These are phyloP conservation scores for Eretmocerus hayati DNA, from an alignment of 2,888 invertebrate genomes.

Conservation along the genomic window DNA sequence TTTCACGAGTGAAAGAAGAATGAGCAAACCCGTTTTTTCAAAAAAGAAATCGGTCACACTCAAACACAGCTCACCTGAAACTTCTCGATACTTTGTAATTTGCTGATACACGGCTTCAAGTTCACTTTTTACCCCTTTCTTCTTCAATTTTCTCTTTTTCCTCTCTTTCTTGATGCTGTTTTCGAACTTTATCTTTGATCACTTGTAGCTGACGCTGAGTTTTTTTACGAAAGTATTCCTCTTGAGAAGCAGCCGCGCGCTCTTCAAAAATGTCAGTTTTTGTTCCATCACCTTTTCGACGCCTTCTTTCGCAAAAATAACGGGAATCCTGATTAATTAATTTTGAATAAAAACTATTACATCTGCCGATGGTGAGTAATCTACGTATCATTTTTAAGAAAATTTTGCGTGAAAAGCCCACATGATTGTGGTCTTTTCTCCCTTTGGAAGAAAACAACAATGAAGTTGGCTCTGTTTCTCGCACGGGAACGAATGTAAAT, in stretches of 20 bases:
- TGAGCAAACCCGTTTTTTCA: too few species aligned
- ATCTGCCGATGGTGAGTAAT: background rate
- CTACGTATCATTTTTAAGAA: background rate
- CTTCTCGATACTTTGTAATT: background rate
- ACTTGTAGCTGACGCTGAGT: conserved; percentile 33
- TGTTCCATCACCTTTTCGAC: conserved; percentile 36
- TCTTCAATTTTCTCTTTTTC: background rate
- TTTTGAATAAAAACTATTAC: background rate
- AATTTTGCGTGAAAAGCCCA: background rate
- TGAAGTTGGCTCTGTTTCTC: background rate
- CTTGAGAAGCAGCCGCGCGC: conserved; percentile 34
- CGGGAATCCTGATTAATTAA: background rate
- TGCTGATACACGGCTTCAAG: too few species aligned
- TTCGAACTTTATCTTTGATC: conserved; percentile 21
- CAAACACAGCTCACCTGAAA: background rate
- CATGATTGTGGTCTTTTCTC: background rate
- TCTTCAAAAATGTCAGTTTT: conserved; percentile 39
- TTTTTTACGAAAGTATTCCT: conserved; percentile 37
- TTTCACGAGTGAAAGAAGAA: too few species aligned
- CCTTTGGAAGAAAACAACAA: background rate
- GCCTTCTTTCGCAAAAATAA: conserved; percentile 31
- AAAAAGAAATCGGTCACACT: background rate
- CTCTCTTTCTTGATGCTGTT: conserved; percentile 2
- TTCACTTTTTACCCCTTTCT: conserved; percentile 7
- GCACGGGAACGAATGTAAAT: too few species aligned